Base-by-base conservation (phyloP, 2,797 vertebrate genomes). In the Pelobates cultripes region DNA sequence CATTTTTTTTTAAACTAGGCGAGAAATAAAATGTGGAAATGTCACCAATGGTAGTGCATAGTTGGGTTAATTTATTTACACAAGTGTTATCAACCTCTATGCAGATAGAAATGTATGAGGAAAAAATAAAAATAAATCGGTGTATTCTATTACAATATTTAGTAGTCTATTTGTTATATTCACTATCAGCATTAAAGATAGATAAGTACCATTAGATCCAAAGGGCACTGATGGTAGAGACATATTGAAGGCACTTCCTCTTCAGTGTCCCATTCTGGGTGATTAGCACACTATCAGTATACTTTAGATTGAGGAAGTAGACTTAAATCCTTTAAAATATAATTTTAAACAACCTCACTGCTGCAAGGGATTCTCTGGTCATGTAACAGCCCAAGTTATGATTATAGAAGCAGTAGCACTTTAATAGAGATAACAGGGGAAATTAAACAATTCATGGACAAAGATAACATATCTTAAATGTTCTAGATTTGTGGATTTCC, bases 221-320 rank as follows among this genome's bases (percentile, higher is more conserved):
- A 64, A 40, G 28, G 17, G 2, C 14, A 40, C 28, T 64, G 28
- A 28, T 5, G 28, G 28, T 14, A 7, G 5, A 28, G 28, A 64
- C 28, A 64, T 40, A 2, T 64, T 28, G 6, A 28, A 64, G 6
- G 17, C 0, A 64, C 61, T 64, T 64, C 61, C 61, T 64, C 61
- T 64, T 64, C 10, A 10, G 61, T 64, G 3, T 64, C 61, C 17
- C 28, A 64, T 5, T 64, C 28, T 7, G 61, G 6, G 28, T 64
- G 17, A 14, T 64, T 28, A 40, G 10, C 15, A 13, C 57, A 60
- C 12, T 51, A 51, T 51, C 55, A 64, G 61, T 64, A 28, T 40
- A 64, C 61, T 10, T 28, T 64, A n/a, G 9, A 68, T 68, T 68
- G 66, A 68, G 66, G 66, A 68, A 68, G 61, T 64, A 41, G 61